These are phyloP conservation scores for Drosophila bocki DNA, from an alignment of 1,140 invertebrate species.

Conservation along the genomic window DNA sequence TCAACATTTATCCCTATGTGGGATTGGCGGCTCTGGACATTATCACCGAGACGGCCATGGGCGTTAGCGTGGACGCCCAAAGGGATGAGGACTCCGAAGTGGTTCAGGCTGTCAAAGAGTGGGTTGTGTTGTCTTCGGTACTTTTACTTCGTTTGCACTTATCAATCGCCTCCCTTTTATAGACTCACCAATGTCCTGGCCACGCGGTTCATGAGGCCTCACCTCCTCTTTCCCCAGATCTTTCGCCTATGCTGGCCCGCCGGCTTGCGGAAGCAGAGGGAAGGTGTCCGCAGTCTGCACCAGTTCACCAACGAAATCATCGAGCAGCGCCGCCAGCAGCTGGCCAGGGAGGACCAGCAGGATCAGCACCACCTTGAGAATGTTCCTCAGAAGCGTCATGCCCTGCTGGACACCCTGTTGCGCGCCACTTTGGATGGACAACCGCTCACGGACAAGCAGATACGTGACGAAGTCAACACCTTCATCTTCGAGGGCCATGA, in stretches of 20 bases:
- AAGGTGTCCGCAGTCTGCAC: slow-evolving; percentile 84
- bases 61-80: slow-evolving; percentile 90
- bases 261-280: slow-evolving; percentile 63
- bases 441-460: slow-evolving; percentile 88
- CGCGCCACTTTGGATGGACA: slow-evolving; percentile 87
- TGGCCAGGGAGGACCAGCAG: slow-evolving; percentile 16
- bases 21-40: slow-evolving; percentile 66
- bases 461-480: slow-evolving; percentile 91
- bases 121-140: slow-evolving; percentile 79
- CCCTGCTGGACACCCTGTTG: slow-evolving; percentile 92
- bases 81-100: slow-evolving; percentile 89
- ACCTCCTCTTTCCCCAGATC: slow-evolving; percentile 66
- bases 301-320: slow-evolving; percentile 88
- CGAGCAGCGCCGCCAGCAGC: slow-evolving; percentile 77
- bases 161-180: not conserved
- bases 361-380: slow-evolving; percentile 25
- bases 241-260: slow-evolving; percentile 61
- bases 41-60: slow-evolving; percentile 92
- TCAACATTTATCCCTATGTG: slow-evolving; percentile 61
- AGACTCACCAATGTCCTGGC: slow-evolving; percentile 65
- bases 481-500: slow-evolving; percentile 92
- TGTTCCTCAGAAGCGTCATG: slow-evolving; percentile 86
- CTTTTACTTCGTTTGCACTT: no score
- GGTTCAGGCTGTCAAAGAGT: slow-evolving; percentile 88
- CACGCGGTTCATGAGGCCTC: slow-evolving; percentile 76